These are phyloP conservation scores for Sesia apiformis DNA, from an alignment of 2,888 invertebrate species.

Conservation along the genomic window DNA sequence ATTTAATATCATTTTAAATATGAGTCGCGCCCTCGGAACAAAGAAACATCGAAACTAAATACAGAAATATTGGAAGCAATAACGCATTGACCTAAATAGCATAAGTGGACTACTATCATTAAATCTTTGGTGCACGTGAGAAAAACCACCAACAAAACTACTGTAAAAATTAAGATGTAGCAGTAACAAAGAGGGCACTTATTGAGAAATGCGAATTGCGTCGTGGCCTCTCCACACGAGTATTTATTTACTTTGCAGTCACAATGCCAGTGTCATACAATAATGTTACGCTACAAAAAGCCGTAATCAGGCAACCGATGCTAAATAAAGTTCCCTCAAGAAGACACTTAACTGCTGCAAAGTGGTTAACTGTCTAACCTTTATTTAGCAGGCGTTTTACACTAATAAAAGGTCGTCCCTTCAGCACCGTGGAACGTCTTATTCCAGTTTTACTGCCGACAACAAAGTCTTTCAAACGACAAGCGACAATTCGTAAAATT, in stretches of 20 bases:
- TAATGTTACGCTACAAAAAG: conserved; percentile 19
- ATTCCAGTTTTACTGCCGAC: conserved; percentile 35
- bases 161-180: conserved; percentile 4
- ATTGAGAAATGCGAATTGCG: conserved; percentile 5
- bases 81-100: too few species aligned
- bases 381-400: conserved; percentile 23
- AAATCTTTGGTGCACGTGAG: too few species aligned
- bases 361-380: conserved; percentile 16
- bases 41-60: too few species aligned
- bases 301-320: conserved; percentile 29
- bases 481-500: conserved; percentile 37
- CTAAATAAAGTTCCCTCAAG: conserved; percentile 26
- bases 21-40: too few species aligned
- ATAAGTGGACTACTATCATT: too few species aligned
- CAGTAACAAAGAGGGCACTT: conserved; percentile 10
- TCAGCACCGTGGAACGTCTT: conserved; percentile 26
- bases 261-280: conserved; percentile 22
- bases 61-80: too few species aligned
- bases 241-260: conserved; percentile 16
- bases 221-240: conserved; percentile 15
- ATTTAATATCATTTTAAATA: too few species aligned
- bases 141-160: background rate
- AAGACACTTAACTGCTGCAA: conserved; percentile 20
- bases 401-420: conserved; percentile 24
- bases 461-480: conserved; percentile 33